Base-by-base conservation (phyloP, 2,797 vertebrate species). In the Nyctalus aviator region DNA sequence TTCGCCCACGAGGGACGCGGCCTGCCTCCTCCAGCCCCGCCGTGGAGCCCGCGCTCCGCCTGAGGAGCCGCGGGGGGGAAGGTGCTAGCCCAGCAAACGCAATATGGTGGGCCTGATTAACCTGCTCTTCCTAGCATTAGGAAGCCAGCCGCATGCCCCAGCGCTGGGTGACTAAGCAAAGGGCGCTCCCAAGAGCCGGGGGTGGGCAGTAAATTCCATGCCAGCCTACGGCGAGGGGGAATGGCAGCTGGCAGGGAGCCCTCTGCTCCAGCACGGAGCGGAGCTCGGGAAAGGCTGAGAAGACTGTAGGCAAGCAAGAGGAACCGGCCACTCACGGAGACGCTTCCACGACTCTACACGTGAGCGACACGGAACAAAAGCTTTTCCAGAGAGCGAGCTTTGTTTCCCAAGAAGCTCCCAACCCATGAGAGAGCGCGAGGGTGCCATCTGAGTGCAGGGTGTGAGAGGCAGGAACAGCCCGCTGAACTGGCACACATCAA, bases 401-500 rank as follows among this genome's bases (percentile, higher is more conserved):
- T 44, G 76, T 32, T 81, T 83, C 50, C 72, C 76, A 73, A 69
- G 69, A 35, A 66, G 55, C 68, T 59, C 37, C 55, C 55, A 12
- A 64, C 9, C 44, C 15, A 13, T 57, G 35, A 68, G 23, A 66
- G 35, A 35, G 25, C 0, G 18, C 3, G 0, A 8, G 11, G n/a
- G 53, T 57, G 20, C 7, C 8, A 0, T 2, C 23, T 3, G 5
- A 10, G 84, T 7, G 57, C 50, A 8, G 0, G n/a, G 6, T 2
- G 3, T 15, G 0, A 32, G 35, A 55, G 13, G 53, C n/a, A 71
- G 32, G 8, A 66, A 9, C 1, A 37, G 37, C 7, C 20, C 37
- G 5, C n/a, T 6, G 66, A 83, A 18, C 0, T 10, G 23, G 48
- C 25, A 21, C 14, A 6, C 37, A 50, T 13, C 57, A 7, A 35